Percentiles rank a stretch among this genome's conserved stretches.
These are phyloP conservation scores for Microdon myrmicae DNA, from an alignment of 2,888 invertebrate species.

Conservation along the genomic window DNA sequence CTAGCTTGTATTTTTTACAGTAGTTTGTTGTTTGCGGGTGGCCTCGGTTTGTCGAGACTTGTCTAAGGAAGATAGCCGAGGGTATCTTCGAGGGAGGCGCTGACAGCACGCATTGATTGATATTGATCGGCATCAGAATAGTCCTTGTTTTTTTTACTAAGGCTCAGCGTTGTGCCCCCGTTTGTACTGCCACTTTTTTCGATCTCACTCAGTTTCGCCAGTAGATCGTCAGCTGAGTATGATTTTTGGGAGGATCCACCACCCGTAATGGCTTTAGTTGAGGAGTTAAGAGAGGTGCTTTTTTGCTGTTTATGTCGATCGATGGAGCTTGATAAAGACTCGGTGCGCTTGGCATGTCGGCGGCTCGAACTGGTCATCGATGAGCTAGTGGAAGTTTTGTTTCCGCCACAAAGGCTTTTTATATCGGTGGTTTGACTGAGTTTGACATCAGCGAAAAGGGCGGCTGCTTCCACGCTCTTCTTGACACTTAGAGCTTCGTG, in stretches of 20 bases:
- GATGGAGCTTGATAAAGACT: constrained; percentile 57
- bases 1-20: no score
- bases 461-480: constrained; percentile 89
- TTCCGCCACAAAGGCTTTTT: constrained; percentile 64
- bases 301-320: constrained; percentile 56
- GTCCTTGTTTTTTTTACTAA: constrained; percentile 43
- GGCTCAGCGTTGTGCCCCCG: constrained; percentile 45
- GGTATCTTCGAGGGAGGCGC: constrained; percentile 67
- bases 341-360: constrained; percentile 55
- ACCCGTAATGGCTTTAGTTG: constrained; percentile 17
- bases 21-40: background rate
- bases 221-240: constrained; percentile 62
- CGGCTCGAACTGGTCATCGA: constrained; percentile 32
- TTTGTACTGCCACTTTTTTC: constrained; percentile 58
- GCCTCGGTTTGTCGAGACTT: no score
- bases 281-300: constrained; percentile 41
- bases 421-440: constrained; percentile 78
- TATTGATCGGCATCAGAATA: constrained; percentile 58
- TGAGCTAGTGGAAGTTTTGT: constrained; percentile 20
- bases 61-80: constrained; percentile 67
- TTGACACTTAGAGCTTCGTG: constrained; percentile 84
- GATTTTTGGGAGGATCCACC: constrained; percentile 57
- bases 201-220: constrained; percentile 61
- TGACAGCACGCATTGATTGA: constrained; percentile 65
- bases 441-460: constrained; percentile 82